Evolutionary conservation across 2,797 vertebrate genomes (phyloP).

Genomic region (Vultur gryphus): DNA sequence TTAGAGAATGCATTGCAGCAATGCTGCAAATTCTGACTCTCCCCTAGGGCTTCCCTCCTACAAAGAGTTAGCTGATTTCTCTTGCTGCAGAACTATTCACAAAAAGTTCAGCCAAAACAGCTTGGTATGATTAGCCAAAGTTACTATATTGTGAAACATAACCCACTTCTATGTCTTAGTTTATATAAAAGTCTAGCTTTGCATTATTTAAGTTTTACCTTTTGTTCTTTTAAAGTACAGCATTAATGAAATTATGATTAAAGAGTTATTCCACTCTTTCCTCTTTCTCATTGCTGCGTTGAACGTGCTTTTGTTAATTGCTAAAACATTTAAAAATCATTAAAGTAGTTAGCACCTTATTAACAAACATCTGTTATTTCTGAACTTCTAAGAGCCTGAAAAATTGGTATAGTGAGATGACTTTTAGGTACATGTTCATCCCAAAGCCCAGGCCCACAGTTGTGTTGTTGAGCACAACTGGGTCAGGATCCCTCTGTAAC

Average conservation of each 20-base stretch:
- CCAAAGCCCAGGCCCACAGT: background rate
- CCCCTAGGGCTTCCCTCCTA: background rate
- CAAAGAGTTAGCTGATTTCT: background rate
- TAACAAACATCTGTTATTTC: background rate
- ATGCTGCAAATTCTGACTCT: background rate
- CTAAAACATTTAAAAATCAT: background rate
- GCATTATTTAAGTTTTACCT: background rate
- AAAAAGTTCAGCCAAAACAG: background rate
- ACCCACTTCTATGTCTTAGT: background rate
- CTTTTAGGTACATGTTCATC: background rate
- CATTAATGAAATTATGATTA: background rate
- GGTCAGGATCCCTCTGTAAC: background rate
- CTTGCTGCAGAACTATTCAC: background rate
- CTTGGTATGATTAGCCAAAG: background rate
- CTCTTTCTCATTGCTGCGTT: background rate
- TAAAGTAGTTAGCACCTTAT: background rate
- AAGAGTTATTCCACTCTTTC: background rate
- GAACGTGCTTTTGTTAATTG: background rate
- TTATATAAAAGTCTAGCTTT: background rate
- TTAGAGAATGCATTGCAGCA: background rate
- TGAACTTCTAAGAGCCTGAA: background rate
- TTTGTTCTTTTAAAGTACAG: background rate
- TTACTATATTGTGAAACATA: background rate
- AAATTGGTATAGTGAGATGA: background rate
- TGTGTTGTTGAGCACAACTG: background rate